Base-by-base conservation (phyloP, 2,888 invertebrate genomes). In the Calameuta idolon region DNA sequence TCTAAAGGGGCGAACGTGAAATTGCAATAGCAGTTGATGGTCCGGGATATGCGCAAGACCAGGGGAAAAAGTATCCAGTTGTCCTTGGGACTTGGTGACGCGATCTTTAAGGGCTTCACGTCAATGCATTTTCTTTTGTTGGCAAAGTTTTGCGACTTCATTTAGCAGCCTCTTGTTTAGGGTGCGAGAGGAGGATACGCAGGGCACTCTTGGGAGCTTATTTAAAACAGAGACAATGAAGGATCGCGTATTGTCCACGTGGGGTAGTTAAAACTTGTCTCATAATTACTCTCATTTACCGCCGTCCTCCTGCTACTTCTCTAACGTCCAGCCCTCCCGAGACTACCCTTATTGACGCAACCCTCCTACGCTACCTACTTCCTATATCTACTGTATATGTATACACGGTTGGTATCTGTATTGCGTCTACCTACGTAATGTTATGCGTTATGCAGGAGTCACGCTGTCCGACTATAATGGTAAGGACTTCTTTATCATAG, bases 211-310 rank as follows among this genome's bases (percentile, higher is more conserved):
- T 83, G 87, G 85, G 87, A 89, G 89, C 87, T 90, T 89, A 90
- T 89, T 90, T 88, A 88, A 89, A 90, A 86, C 83, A 84, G 79
- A 81, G 84, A 89, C 89, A 90, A 90, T 90, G 90, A 90, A 88
- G 88, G 87, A 89, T 90, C 88, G 89, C 87, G 89, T 87, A 90
- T 90, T 90, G 89, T 90, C 89, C 88, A 88, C 84, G 83, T 83
- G 84, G 85, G 86, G 87, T 89, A 89, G 88, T 90, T 91, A 90
- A 90, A 91, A 90, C 89, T 91, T 90, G 90, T 89, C 89, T 88
- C 88, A 87, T 91, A 91, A 91, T 91, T 91, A 90, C 89, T 88
- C 89, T 90, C 89, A 89, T 90, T 90, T 88, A 89, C 87, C 86
- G 85, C 84, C 84, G 84, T 86, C 85, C 81, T 55, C 9, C 80